Evolutionary conservation across 64 coral and sea anemone species (phyloP), one percentile per base, ranked within the genome.

Genomic region (Actinia tenebrosa): DNA sequence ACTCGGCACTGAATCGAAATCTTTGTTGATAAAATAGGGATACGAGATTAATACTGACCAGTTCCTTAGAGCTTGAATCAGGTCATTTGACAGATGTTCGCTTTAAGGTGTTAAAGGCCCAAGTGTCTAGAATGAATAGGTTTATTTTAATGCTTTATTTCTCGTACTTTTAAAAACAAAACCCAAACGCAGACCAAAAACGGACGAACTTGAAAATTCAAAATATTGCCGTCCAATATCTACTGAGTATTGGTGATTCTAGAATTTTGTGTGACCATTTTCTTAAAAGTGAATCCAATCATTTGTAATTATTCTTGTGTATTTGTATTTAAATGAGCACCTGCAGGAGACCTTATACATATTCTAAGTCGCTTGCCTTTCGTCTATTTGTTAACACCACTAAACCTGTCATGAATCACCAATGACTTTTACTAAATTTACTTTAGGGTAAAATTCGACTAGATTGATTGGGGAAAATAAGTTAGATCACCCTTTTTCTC

Each of bases 301-400:
- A 75, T 37, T 42, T 15, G 69, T 75, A 75, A 75, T 75, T 75
- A 75, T 75, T 75, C 69, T 75, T 14, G 11, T 75, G 1, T 75
- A 11, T 75, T 75, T 75, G 69, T 75, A 75, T 75, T 75, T 9
- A 75, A 75, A 75, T 75, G 69, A 75, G 26, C 69, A 75, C 69
- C 69, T 75, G 69, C 69, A 42, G 4, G 42, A 75, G 69, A 43
- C 22, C 25, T 75, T 75, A 30, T 30, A 26, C 69, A 75, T 75
- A 75, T 75, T 75, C 25, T 30, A 37, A 75, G 26, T 42, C 26
- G 66, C 66, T 71, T 71, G 25, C 30, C 11, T 26, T 7, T 71
- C 66, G 69, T 75, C 25, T 75, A 75, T 75, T 75, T 75, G 69
- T 75, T 66, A 66, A 66, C 69, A 75, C 69, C 25, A 42, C 69